Evolutionary conservation across 1,140 invertebrate genomes (phyloP).

Genomic region (Lordiphosa collinella): DNA sequence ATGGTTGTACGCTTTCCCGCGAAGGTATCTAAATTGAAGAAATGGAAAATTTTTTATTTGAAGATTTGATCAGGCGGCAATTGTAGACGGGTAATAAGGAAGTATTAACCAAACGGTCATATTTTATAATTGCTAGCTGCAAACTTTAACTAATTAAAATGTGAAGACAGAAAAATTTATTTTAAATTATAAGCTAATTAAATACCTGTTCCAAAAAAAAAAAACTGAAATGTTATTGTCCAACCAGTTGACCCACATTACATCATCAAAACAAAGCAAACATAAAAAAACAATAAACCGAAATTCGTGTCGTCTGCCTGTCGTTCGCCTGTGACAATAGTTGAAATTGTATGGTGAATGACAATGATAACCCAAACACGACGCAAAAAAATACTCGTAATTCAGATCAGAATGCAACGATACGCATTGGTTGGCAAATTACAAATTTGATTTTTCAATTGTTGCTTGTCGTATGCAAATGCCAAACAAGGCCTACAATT

Average conservation of each 20-base stretch:
- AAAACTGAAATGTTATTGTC: conserved; percentile 14
- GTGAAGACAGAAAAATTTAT: too few relatives aligned
- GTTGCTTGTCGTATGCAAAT: conserved; percentile 63
- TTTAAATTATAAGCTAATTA: too few relatives aligned
- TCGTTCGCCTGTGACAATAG: conserved; percentile 3
- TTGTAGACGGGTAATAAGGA: too few relatives aligned
- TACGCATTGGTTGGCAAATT: conserved; percentile 53
- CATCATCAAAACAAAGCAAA: conserved; percentile 1
- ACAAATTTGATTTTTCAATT: conserved; percentile 30
- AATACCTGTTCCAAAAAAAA: too few relatives aligned
- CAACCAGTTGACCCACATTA: conserved; percentile 22
- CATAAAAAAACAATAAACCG: neutral
- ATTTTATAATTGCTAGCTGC: too few relatives aligned
- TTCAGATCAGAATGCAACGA: conserved; percentile 55
- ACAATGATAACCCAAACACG: neutral
- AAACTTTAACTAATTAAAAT: too few relatives aligned
- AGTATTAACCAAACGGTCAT: too few relatives aligned
- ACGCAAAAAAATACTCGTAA: neutral
- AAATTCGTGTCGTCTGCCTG: conserved; percentile 37
- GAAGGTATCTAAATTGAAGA: too few relatives aligned
- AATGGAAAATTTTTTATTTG: too few relatives aligned
- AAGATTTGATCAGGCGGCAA: too few relatives aligned
- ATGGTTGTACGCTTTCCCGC: too few relatives aligned
- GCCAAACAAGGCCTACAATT: conserved; percentile 36
- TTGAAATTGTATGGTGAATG: conserved; percentile 21